Evolutionary conservation across 1,140 invertebrate species (phyloP).

Genomic region (Hyles euphorbiae): DNA sequence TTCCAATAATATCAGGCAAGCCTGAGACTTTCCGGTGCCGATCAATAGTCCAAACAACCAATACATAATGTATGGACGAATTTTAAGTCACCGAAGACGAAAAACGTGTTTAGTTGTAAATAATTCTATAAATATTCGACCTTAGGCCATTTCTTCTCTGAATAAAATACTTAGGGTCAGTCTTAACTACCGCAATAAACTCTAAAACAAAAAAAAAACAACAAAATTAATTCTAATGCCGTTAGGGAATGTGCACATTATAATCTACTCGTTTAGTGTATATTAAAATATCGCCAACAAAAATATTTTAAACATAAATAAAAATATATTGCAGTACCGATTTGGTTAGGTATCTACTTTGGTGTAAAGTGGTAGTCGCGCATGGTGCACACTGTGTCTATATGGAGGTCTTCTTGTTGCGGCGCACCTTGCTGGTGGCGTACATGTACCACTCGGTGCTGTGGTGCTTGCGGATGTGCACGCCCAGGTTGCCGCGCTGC

Average conservation of each 20-base stretch:
- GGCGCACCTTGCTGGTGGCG: constrained; percentile 67
- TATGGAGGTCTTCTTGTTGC: constrained; percentile 62
- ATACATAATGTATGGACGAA: too few relatives aligned
- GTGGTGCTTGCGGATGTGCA: constrained; percentile 88
- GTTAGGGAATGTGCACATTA: constrained; percentile 72
- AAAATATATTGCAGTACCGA: constrained; percentile 69
- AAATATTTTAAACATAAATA: constrained; percentile 65
- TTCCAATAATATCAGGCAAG: constrained; percentile 11
- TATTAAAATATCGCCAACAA: constrained; percentile 63
- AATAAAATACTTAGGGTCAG: constrained; percentile 65
- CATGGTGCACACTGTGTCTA: constrained; percentile 7
- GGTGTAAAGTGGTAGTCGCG: constrained; percentile 40
- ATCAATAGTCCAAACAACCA: too few relatives aligned
- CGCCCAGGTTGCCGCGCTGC: constrained; percentile 86
- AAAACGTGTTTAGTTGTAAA: too few relatives aligned
- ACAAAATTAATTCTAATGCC: constrained; percentile 65
- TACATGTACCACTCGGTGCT: constrained; percentile 69
- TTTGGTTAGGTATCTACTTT: constrained; percentile 71
- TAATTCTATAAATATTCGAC: constrained; percentile 19
- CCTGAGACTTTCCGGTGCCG: not conserved
- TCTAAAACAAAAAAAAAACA: constrained; percentile 62
- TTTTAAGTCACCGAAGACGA: too few relatives aligned
- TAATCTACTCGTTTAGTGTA: constrained; percentile 57
- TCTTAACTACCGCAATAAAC: constrained; percentile 69
- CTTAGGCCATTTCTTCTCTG: constrained; percentile 31